Base-by-base conservation (phyloP, 2,888 invertebrate genomes). In the Tenodera sinensis region DNA sequence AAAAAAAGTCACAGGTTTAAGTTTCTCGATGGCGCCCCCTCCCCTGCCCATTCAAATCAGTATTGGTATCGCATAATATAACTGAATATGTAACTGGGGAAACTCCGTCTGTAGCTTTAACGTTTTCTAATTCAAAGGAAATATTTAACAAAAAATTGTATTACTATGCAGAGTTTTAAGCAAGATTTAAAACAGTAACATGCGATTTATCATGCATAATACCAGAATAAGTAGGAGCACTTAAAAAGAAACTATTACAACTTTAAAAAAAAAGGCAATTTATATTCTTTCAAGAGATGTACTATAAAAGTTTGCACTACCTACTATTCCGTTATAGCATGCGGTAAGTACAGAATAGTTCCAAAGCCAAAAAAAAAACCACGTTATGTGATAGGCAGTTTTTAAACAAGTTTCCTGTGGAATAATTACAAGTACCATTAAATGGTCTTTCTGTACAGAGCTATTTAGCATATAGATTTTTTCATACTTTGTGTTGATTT, bases 401-500 rank as follows among this genome's bases (percentile, higher is more conserved):
- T 81, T 71, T 71, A 71, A 71, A 71, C 54, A 71, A 71, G 54
- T 71, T 71, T 71, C 54, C 54, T 71, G 54, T 71, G 54, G 54
- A 3, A 20, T 71, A 6, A 71, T 71, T 71, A 71, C 54, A 71
- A 71, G 54, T 71, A 71, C 54, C 54, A 71, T 71, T 15, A 71
- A 71, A 71, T 71, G 85, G 34, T 85, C 88, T 88, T 88, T 84
- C 54, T 88, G 87, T 89, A 85, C 85, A 89, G 87, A 87, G 27
- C 47, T 87, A 28, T 87, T n/a, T 87, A 87, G 71, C 28, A 4
- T 81, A 89, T 87, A 83, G 83, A 83, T 86, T 89, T 85, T 84
- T 86, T 85, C 83, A 86, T 85, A 89, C 71, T 84, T 87, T 89
- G 89, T 90, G 87, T 90, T 90, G 83, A 87, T 89, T 89, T 89